phyloP scores from a whole-genome alignment of 2,797 vertebrate genomes.

The Heteromormyrus szaboi region DNA sequence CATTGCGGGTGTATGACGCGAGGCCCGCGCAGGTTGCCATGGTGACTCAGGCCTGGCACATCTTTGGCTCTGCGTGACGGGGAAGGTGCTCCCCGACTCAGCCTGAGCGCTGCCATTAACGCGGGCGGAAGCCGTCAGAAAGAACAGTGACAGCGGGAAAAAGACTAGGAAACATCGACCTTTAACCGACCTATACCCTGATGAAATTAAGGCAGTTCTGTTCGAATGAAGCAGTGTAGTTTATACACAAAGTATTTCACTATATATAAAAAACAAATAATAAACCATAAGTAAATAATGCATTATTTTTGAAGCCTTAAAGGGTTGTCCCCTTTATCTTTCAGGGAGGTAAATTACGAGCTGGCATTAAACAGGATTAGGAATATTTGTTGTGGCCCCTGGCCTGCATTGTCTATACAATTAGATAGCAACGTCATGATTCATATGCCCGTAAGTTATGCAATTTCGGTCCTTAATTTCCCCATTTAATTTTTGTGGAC shows the following conservation, averaged over 20 bases:
- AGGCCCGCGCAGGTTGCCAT: constrained; percentile 55
- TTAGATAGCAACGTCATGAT: constrained; percentile 1
- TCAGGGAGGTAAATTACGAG: neutral
- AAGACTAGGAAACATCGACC: neutral
- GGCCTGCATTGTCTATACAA: constrained; percentile 9
- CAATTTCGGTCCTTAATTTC: neutral
- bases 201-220: neutral
- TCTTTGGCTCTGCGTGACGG: constrained; percentile 26
- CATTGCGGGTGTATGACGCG: constrained; percentile 43
- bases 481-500: neutral
- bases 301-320: neutral
- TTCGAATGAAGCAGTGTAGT: neutral
- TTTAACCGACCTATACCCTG: neutral
- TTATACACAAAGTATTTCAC: neutral
- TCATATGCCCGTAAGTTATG: neutral
- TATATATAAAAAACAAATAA: neutral
- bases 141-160: neutral
- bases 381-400: constrained; percentile 11
- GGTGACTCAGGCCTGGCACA: constrained; percentile 46
- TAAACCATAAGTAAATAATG: neutral
- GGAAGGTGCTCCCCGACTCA: constrained; percentile 10
- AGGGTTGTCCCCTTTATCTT: constrained; percentile 2
- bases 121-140: neutral
- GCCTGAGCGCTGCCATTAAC: neutral
- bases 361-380: constrained; percentile 3